These are phyloP conservation scores for Lepidostoma basale DNA, from an alignment of 1,140 invertebrate genomes.

Conservation along the genomic window DNA sequence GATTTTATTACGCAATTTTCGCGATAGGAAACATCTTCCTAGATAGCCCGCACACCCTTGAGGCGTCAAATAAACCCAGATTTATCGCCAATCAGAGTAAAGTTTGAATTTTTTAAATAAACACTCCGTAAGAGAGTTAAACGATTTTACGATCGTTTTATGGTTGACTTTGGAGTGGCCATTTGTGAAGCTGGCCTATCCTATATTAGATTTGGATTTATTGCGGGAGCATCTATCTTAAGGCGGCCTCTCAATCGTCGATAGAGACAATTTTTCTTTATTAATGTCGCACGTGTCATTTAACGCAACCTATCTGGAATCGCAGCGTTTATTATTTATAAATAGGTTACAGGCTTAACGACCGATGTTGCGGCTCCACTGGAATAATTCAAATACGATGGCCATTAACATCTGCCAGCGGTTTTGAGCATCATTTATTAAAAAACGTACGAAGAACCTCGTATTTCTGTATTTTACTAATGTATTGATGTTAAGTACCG, in stretches of 20 bases:
- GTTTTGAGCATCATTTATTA: too few relatives aligned
- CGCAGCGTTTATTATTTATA: too few relatives aligned
- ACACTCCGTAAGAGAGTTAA: constrained; percentile 26
- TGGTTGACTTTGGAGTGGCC: constrained; percentile 21
- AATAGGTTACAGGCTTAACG: too few relatives aligned
- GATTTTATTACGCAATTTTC: constrained; percentile 22
- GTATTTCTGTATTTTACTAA: too few relatives aligned
- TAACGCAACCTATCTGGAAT: too few relatives aligned
- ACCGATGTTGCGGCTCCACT: too few relatives aligned
- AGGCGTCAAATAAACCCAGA: constrained; percentile 27
- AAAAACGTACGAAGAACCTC: too few relatives aligned
- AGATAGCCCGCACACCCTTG: constrained; percentile 8
- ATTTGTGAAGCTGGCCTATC: constrained; percentile 25
- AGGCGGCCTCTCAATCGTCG: constrained; percentile 12
- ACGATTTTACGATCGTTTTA: constrained; percentile 26
- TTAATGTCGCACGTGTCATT: constrained; percentile 18
- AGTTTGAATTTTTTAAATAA: constrained; percentile 33
- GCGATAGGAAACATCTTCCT: constrained; percentile 6
- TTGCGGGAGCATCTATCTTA: constrained; percentile 23
- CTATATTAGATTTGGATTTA: constrained; percentile 31
- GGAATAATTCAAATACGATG: too few relatives aligned
- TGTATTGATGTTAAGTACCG: too few relatives aligned
- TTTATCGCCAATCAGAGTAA: constrained; percentile 28
- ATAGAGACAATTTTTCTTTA: constrained; percentile 21
- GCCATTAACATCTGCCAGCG: too few relatives aligned